Percentiles rank a stretch among this genome's conserved stretches.
Evolutionary conservation across 1,140 invertebrate species (phyloP).

Genomic region (Apis cerana): DNA sequence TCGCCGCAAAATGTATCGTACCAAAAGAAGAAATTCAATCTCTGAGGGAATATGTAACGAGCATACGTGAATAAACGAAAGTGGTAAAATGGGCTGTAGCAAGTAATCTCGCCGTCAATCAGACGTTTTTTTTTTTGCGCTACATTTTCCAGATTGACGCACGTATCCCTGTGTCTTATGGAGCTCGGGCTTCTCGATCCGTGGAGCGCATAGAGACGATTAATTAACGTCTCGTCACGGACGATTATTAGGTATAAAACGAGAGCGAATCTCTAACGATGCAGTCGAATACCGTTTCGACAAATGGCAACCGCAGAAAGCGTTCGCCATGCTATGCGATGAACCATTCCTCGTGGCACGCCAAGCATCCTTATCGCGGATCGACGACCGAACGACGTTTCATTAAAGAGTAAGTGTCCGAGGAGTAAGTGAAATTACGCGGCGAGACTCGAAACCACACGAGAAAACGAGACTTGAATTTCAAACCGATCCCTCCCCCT

Average conservation of each 20-base stretch:
- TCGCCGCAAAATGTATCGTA: not conserved
- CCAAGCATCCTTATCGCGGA: slow-evolving; percentile 25
- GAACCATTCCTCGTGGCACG: not conserved
- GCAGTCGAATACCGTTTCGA: not conserved
- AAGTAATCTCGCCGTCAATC: slow-evolving; percentile 62
- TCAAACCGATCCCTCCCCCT: not conserved
- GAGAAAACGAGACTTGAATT: not conserved
- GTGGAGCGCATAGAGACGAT: not conserved
- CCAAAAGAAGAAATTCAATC: not conserved
- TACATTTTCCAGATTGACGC: slow-evolving; percentile 57
- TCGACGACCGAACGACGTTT: not conserved
- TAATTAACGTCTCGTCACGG: slow-evolving; percentile 33
- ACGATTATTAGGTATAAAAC: slow-evolving; percentile 17
- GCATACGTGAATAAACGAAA: too few species aligned
- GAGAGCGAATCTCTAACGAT: not conserved
- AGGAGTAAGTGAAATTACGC: slow-evolving; percentile 22
- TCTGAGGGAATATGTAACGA: too few species aligned
- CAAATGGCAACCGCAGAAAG: slow-evolving; percentile 6
- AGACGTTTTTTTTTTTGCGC: slow-evolving; percentile 30
- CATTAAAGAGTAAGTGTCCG: not conserved
- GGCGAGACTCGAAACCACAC: not conserved
- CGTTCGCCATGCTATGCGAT: not conserved
- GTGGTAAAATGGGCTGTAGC: slow-evolving; percentile 42
- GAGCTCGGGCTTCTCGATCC: not conserved
- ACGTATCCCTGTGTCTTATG: not conserved